Base-by-base conservation (phyloP, 2,888 invertebrate genomes). In the Clanis bilineata region DNA sequence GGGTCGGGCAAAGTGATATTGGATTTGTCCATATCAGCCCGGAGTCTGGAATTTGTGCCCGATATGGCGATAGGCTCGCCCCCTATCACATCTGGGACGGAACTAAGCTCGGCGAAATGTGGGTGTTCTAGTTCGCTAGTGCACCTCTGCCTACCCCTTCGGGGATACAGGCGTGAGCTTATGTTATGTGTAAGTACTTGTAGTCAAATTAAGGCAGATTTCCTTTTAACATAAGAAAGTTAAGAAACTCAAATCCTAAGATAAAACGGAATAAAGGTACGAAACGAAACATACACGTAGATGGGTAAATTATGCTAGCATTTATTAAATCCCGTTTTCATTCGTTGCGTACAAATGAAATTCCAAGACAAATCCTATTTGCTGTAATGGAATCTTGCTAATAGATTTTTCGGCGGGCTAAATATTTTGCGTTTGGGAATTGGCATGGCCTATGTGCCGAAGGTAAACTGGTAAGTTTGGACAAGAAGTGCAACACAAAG, bases 351-450 rank as follows among this genome's bases (percentile, higher is more conserved):
- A 51, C 47, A 58, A 58, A 25, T 21, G 39, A 51, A 51, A 39
- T 51, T 51, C 21, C 25, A 47, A 25, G 18, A 47, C 28, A 58
- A 58, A 58, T 58, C 58, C 58, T 58, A 58, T 58, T 58, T 22
- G 28, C 39, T 39, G 38, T 51, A 58, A 58, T 58, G 51, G 58
- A 58, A 58, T 47, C 47, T 41, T 15, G 12, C 47, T 58, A 51
- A 58, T 58, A 51, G 51, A 51, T 51, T 51, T 58, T 58, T 51
- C 47, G 51, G 28, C 47, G 39, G 23, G 45, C 15, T 51, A 51
- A 51, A 25, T 39, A 47, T 38, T 51, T 58, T 28, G 36, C 25
- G 38, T 25, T 22, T 58, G 22, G 39, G 39, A 25, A 51, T 58
- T 58, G 21, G 18, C 18, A 18, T 22, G 32, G 22, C n/a, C 23